Conservation (phyloP, 2,113 vertebrate species). For the Crotalus helleri region DNA sequence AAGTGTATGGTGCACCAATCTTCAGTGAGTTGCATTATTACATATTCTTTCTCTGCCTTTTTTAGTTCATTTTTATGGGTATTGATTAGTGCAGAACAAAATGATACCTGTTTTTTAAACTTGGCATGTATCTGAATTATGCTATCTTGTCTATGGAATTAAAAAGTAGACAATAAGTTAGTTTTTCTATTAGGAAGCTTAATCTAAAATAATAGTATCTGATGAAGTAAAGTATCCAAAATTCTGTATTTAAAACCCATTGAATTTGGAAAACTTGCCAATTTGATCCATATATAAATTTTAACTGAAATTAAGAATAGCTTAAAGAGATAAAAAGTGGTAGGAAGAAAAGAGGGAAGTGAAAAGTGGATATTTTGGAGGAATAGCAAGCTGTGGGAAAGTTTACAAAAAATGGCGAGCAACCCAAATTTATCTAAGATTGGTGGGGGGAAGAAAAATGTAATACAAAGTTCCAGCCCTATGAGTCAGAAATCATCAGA, state of each 20-base stretch:
- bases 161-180: background rate
- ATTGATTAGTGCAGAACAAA: background rate
- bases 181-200: background rate
- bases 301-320: too few species aligned
- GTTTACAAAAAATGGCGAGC: too few species aligned
- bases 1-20: background rate
- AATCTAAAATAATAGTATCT: background rate
- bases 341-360: too few species aligned
- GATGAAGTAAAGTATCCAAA: background rate
- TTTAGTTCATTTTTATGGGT: background rate
- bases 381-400: too few species aligned
- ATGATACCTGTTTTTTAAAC: background rate
- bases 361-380: too few species aligned
- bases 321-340: too few species aligned
- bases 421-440: too few species aligned
- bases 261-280: background rate
- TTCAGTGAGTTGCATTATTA: background rate
- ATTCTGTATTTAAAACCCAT: constrained; percentile 7
- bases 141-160: background rate
- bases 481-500: too few species aligned
- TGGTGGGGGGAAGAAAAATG: too few species aligned
- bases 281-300: too few species aligned
- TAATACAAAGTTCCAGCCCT: too few species aligned
- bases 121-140: background rate
- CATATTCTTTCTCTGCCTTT: background rate